Evolutionary conservation across 2,888 invertebrate genomes (phyloP).

Genomic region (Netelia fuscicornis): DNA sequence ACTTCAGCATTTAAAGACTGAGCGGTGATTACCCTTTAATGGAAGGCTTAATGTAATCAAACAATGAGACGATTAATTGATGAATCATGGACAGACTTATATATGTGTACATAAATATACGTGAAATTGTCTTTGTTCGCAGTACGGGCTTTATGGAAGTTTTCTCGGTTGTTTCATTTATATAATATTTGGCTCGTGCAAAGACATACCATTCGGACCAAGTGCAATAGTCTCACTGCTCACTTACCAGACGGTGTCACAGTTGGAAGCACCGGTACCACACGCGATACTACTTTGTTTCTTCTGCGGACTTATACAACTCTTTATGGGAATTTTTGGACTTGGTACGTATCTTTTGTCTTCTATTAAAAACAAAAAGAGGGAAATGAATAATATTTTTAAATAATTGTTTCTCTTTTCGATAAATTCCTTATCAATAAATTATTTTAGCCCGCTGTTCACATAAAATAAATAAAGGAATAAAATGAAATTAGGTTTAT

Average conservation of each 20-base stretch:
- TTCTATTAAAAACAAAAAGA: too few relatives aligned
- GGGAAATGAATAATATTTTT: too few relatives aligned
- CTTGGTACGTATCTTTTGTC: constrained; percentile 86
- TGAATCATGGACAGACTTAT: background rate
- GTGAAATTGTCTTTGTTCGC: constrained; percentile 73
- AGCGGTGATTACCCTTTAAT: background rate
- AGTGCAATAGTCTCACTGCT: constrained; percentile 96
- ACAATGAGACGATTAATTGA: constrained; percentile 5
- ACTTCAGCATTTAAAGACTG: background rate
- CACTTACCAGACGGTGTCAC: constrained; percentile 91
- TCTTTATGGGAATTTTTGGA: constrained; percentile 93
- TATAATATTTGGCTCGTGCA: constrained; percentile 95
- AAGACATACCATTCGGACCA: constrained; percentile 96
- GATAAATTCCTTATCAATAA: too few relatives aligned
- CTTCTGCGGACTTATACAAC: constrained; percentile 90
- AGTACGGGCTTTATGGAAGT: constrained; percentile 97
- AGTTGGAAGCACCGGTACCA: constrained; percentile 86
- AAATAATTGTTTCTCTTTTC: too few relatives aligned
- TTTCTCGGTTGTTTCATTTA: constrained; percentile 96
- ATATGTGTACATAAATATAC: background rate
- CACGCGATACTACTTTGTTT: constrained; percentile 92
- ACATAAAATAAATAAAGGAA: too few relatives aligned
- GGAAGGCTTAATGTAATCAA: background rate
- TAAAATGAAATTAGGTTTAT: background rate
- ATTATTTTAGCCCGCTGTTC: too few relatives aligned